phyloP scores from a whole-genome alignment of 2,113 vertebrate genomes.

The Anser cygnoides region DNA sequence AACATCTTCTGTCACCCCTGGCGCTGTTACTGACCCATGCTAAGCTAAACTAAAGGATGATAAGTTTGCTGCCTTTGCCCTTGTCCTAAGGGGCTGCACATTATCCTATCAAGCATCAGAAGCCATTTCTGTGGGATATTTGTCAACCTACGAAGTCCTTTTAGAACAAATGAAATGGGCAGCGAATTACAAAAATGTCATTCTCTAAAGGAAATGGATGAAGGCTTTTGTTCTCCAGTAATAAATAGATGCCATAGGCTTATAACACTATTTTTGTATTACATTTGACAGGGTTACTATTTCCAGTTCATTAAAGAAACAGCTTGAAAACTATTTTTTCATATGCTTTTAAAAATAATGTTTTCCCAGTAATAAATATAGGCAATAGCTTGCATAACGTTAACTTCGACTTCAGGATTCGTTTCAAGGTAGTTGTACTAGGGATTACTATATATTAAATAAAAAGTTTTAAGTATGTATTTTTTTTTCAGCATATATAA shows the following conservation, averaged over 20 bases:
- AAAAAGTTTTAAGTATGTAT: background rate
- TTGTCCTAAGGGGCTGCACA: slow-evolving; percentile 87
- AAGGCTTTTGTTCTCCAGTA: slow-evolving; percentile 84
- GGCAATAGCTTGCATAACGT: slow-evolving; percentile 47
- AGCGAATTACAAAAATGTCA: slow-evolving; percentile 87
- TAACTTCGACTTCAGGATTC: slow-evolving; percentile 57
- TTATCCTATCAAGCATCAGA: slow-evolving; percentile 90
- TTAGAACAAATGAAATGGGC: slow-evolving; percentile 87
- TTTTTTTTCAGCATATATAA: slow-evolving; percentile 30
- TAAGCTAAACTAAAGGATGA: slow-evolving; percentile 90
- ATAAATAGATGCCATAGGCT: slow-evolving; percentile 84
- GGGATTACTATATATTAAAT: slow-evolving; percentile 17
- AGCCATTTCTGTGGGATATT: slow-evolving; percentile 86
- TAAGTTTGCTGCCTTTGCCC: slow-evolving; percentile 88
- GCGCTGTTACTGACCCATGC: slow-evolving; percentile 87
- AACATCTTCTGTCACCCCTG: slow-evolving; percentile 86
- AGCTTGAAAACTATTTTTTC: slow-evolving; percentile 80
- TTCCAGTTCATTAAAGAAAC: slow-evolving; percentile 84
- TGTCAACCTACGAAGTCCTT: slow-evolving; percentile 85
- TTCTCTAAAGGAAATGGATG: slow-evolving; percentile 86
- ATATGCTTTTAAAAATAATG: slow-evolving; percentile 79
- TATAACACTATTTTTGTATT: slow-evolving; percentile 86
- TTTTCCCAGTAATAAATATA: slow-evolving; percentile 73
- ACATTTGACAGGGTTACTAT: slow-evolving; percentile 84
- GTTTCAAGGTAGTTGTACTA: slow-evolving; percentile 52